Evolutionary conservation across 1,140 invertebrate genomes (phyloP), one percentile per base, ranked within the genome.

Genomic region (Venustaconcha ellipsiformis): DNA sequence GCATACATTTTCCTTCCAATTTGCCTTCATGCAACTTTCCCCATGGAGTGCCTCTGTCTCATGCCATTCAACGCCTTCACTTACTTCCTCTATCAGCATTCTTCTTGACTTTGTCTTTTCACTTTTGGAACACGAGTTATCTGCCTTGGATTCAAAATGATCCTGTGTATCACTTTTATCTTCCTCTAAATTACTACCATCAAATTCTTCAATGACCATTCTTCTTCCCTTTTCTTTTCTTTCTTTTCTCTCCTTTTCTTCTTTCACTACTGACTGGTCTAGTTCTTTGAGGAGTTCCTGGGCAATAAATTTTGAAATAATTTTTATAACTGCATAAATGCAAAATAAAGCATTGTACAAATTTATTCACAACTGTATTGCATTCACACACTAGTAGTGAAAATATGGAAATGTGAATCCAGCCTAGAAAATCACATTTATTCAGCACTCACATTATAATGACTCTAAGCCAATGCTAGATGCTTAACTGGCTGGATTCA

Each of bases 171-270:
- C 68, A 57, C n/a, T 15, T 20, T 14, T 37, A 23, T 14, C 59
- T 30, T 70, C 69, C 30, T 60, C 18, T 14, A 30, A 26, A 17
- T 70, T 57, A 6, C 20, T 65, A 14, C 72, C 82, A 23, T 82
- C 79, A n/a, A 86, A 80, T 64, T 89, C 88, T 77, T 89, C 85
- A 48, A 89, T 89, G 15, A 84, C 74, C 83, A 89, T 80, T 59
- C 85, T 72, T 55, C 80, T 67, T 12, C 87, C 88, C 70, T 83
- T 85, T 57, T 79, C 78, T 69, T 88, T 87, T 56, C 81, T 70
- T 55, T 80, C 74, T 56, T 78, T 62, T 30, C 78, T 72, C 23
- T 83, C 81, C 55, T 83, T 70, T 30, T 80, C 67, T n/a, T 72
- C 26, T 58, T 83, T 74, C 30, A 74, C 76, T 59, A 81, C 57